Evolutionary conservation across 1,140 invertebrate genomes (phyloP), one percentile per base, ranked within the genome.

Genomic region (Nymphalis io): DNA sequence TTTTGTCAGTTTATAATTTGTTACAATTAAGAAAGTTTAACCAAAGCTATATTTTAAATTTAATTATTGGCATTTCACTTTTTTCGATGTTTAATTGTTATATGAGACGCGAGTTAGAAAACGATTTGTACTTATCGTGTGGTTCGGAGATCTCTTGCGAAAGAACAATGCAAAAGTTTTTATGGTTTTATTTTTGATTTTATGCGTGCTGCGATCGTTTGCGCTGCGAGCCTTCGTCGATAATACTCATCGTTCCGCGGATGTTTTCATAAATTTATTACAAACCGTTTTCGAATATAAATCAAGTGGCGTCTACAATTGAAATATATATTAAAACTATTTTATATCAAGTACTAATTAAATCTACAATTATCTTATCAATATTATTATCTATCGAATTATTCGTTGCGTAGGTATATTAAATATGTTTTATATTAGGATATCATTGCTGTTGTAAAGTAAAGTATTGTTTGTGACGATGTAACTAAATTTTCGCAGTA

Each of bases 91-190:
- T 33, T 33, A 5, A 33, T 33, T 33, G 20, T 53, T 21, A 60
- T 68, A 73, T 59, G 23, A 70, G 42, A 79, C 84, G 85, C 82
- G 81, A 85, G 81, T 81, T 78, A 73, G 78, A 85, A 83, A 85
- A 78, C 81, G 75, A 72, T 75, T 79, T 69, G 76, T 72, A 79
- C 76, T 88, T 88, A 88, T 88, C 85, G 83, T 75, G 70, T 59
- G 70, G 57, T 46, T 70, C 53, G 55, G 74, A 82, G 82, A 78
- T 86, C 79, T 78, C 77, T 79, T 75, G 68, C 69, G 76, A 86
- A 81, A 82, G 88, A 90, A 90, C 88, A 90, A 90, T 90, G 85
- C 84, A 87, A 85, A 85, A 73, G 80, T 81, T 88, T 88, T 83
- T 84, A 83, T 82, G 74, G 71, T 82, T 88, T 86, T 76, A 83